phyloP scores from a whole-genome alignment of 2,113 vertebrate species.

The Tylochromis polylepis region DNA sequence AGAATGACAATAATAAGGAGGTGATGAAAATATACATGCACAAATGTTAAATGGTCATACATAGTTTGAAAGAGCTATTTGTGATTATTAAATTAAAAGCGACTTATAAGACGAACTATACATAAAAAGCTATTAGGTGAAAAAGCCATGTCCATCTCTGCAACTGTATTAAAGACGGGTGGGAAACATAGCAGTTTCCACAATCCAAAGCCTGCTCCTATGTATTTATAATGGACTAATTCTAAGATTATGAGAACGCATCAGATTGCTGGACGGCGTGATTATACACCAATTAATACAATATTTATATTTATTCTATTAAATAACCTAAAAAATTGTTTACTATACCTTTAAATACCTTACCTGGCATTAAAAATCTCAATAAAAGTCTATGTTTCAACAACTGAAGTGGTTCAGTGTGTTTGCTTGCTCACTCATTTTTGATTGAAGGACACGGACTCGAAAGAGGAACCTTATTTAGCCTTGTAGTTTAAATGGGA shows the following conservation, averaged over 20 bases:
- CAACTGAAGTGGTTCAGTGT: background rate
- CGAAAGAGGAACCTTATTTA: constrained; percentile 22
- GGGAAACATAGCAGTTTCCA: background rate
- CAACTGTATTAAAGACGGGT: background rate
- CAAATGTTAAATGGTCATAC: background rate
- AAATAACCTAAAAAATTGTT: background rate
- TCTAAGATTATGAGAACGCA: background rate
- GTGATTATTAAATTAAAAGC: no score
- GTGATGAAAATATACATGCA: background rate
- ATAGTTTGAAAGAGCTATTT: background rate
- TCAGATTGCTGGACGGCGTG: background rate
- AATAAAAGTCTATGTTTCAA: background rate
- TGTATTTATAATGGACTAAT: background rate
- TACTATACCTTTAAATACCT: background rate
- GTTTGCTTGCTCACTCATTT: background rate
- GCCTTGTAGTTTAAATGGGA: background rate
- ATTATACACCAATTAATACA: background rate
- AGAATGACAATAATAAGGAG: background rate
- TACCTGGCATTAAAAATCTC: background rate
- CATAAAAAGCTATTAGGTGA: no score
- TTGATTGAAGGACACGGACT: background rate
- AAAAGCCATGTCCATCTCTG: background rate
- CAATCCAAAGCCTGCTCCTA: background rate
- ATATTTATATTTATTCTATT: background rate
- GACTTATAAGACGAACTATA: background rate